These are phyloP conservation scores for Melinaea menophilus DNA, from an alignment of 2,888 invertebrate genomes.

Conservation along the genomic window DNA sequence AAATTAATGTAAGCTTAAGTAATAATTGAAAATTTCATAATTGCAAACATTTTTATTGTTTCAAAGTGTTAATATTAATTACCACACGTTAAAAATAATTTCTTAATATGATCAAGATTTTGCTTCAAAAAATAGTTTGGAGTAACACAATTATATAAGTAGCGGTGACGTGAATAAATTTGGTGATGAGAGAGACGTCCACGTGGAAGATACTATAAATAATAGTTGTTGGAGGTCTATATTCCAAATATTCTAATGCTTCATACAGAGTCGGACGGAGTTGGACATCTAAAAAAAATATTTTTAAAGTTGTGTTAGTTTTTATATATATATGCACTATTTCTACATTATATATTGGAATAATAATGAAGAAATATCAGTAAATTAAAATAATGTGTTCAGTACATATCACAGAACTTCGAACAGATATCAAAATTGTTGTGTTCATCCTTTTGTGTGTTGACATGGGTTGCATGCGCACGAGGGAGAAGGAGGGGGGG, in stretches of 20 bases:
- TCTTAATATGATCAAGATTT: neutral
- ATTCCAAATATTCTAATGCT: slow-evolving; percentile 10
- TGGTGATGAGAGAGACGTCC: slow-evolving; percentile 1
- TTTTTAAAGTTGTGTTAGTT: neutral
- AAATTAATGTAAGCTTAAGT: too few relatives aligned
- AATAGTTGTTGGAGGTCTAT: slow-evolving; percentile 4
- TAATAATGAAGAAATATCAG: too few relatives aligned
- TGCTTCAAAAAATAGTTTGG: neutral
- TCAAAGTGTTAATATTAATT: neutral
- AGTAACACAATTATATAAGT: slow-evolving; percentile 15
- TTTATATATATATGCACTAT: neutral
- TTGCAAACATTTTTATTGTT: neutral
- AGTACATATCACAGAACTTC: too few relatives aligned
- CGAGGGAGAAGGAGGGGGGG: too few relatives aligned
- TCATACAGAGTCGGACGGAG: neutral
- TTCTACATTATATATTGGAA: neutral
- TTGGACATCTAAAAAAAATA: slow-evolving; percentile 10
- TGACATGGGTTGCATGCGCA: too few relatives aligned
- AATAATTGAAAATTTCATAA: too few relatives aligned
- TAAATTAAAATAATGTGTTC: too few relatives aligned
- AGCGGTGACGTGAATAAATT: slow-evolving; percentile 3
- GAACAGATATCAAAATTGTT: too few relatives aligned
- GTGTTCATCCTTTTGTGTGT: too few relatives aligned
- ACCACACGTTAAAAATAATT: neutral
- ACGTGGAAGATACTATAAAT: slow-evolving; percentile 7